phyloP scores from a whole-genome alignment of 2,888 invertebrate genomes.

The Brachynemurus nebulosus region DNA sequence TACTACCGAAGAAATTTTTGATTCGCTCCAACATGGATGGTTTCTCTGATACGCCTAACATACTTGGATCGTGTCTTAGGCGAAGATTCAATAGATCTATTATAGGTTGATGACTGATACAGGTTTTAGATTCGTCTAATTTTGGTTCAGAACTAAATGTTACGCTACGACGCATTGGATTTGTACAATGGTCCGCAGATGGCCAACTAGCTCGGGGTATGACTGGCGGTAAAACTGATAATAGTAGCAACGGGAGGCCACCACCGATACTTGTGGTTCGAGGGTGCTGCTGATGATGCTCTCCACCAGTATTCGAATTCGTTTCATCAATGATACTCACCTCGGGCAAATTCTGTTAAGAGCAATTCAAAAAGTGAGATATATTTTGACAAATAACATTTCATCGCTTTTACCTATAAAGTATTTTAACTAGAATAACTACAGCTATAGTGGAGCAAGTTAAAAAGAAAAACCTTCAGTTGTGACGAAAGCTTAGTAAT shows the following conservation, averaged over 20 bases:
- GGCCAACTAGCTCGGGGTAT: conserved; percentile 68
- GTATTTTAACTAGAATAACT: too few relatives aligned
- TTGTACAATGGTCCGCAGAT: conserved; percentile 47
- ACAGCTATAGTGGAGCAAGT: too few relatives aligned
- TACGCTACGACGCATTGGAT: conserved; percentile 43
- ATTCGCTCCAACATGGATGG: conserved; percentile 22
- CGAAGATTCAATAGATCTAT: conserved; percentile 43
- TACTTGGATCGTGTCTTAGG: conserved; percentile 18
- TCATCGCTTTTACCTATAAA: too few relatives aligned
- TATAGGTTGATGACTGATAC: not conserved
- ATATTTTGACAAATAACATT: too few relatives aligned
- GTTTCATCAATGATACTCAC: conserved; percentile 16
- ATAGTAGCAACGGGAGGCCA: conserved; percentile 52
- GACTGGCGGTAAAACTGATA: conserved; percentile 60
- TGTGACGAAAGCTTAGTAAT: too few relatives aligned
- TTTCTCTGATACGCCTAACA: conserved; percentile 13
- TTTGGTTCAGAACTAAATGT: conserved; percentile 53
- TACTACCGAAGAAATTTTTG: conserved; percentile 24
- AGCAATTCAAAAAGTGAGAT: too few relatives aligned
- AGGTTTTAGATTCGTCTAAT: conserved; percentile 35
- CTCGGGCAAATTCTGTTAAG: conserved; percentile 19
- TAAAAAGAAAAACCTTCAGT: too few relatives aligned
- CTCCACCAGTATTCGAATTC: conserved; percentile 16
- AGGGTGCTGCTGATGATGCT: conserved; percentile 18
- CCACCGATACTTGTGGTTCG: conserved; percentile 54